Base-by-base conservation (phyloP, 2,888 invertebrate species). In the Spicauda simplicius region DNA sequence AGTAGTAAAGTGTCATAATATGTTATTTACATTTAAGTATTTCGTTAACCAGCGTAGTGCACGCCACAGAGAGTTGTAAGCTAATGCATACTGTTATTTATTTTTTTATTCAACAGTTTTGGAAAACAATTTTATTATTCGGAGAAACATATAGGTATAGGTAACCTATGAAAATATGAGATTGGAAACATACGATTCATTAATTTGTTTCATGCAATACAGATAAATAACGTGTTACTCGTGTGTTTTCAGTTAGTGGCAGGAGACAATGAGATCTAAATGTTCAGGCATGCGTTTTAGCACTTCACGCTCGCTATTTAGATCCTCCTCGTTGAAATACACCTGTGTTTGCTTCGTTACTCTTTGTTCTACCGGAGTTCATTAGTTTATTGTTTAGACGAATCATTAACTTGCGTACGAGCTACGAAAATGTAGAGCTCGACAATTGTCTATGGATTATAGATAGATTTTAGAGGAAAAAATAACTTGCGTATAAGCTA, bases 321-420 rank as follows among this genome's bases (percentile, higher is more conserved):
- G 80, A 77, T 73, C 69, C 69, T 69, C 69, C 75, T 72, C 76
- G 68, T 19, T 30, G 20, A 11, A 73, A 74, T 71, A 75, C 87
- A 86, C 85, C 85, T 89, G 84, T 85, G 80, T 87, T 85, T 85
- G 79, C 80, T 86, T 84, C 76, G 79, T 83, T 84, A 63, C 60
- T 68, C 69, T 72, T 73, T 72, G 66, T 70, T 70, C 66, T 60
- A 60, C 67, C 56, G 62, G 56, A 65, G 19, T 60, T 59, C 60
- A 58, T 48, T 64, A 64, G 33, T 37, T 66, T 19, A 57, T 30
- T 63, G 69, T 55, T 71, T 77, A 76, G 71, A 73, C 71, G 71
- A 62, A 71, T 76, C 81, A 81, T 78, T 80, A 55, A n/a, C 25
- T 55, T 53, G 20, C 33, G 16, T 20, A 37, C 25, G 54, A 16